Percentiles rank a stretch among this genome's conserved stretches.
phyloP scores from a whole-genome alignment of 2,797 vertebrate genomes.

The Oryzias sinensis region DNA sequence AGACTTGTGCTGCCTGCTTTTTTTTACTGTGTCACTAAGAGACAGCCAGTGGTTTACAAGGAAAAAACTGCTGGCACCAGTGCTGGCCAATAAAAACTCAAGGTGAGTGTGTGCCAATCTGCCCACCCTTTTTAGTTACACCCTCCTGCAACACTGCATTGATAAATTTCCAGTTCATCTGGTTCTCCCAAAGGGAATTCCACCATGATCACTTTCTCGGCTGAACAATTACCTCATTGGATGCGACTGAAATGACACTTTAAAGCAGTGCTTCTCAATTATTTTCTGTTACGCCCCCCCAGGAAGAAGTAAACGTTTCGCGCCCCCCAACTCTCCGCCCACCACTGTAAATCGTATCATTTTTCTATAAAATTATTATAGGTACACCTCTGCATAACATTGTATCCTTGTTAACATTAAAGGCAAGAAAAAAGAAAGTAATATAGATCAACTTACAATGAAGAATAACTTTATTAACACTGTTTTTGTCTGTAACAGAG shows the following conservation, averaged over 20 bases:
- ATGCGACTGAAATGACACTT: slow-evolving; percentile 33
- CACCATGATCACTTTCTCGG: slow-evolving; percentile 26
- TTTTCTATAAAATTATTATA: no score
- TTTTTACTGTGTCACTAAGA: slow-evolving; percentile 33
- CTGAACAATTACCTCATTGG: slow-evolving; percentile 44
- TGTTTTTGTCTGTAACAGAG: no score
- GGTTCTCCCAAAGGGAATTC: slow-evolving; percentile 24
- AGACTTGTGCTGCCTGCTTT: slow-evolving; percentile 53
- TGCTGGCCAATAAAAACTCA: slow-evolving; percentile 31
- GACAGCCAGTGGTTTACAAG: slow-evolving; percentile 15
- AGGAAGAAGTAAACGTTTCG: no score
- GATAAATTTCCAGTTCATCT: slow-evolving; percentile 37
- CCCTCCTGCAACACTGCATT: slow-evolving; percentile 24
- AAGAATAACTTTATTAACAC: no score
- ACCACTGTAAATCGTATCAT: no score
- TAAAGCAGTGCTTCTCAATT: no score
- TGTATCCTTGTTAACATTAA: no score
- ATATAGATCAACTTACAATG: no score
- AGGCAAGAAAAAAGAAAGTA: no score
- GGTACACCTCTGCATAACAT: no score
- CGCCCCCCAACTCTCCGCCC: no score
- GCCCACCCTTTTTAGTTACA: slow-evolving; percentile 21
- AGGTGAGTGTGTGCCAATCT: slow-evolving; percentile 26
- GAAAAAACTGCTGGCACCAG: slow-evolving; percentile 39
- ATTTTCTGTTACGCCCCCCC: no score